These are phyloP conservation scores for Pediacus dermestoides DNA, from an alignment of 2,888 invertebrate genomes.

Conservation along the genomic window DNA sequence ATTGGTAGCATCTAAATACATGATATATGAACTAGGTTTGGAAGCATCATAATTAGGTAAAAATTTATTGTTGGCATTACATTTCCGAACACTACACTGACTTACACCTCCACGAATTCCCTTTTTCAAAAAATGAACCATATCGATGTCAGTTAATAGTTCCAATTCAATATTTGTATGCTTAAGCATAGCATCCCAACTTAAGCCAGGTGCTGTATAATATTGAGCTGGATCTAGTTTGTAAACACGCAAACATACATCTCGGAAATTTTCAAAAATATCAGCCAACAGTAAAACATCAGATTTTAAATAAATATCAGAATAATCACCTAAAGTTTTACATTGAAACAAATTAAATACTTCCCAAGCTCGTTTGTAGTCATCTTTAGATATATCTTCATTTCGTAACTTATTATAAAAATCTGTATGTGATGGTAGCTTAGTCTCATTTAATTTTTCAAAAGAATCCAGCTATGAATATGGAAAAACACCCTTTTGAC, in stretches of 20 bases:
- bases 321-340: too few species aligned
- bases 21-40: slow-evolving; percentile 28
- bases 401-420: slow-evolving; percentile 6
- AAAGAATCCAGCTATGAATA: slow-evolving; percentile 5
- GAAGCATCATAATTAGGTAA: too few species aligned
- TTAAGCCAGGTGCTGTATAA: slow-evolving; percentile 37
- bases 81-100: slow-evolving; percentile 34
- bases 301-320: slow-evolving; percentile 23
- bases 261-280: slow-evolving; percentile 23
- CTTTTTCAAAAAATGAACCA: slow-evolving; percentile 35
- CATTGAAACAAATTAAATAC: too few species aligned
- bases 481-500: too few species aligned
- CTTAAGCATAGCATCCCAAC: slow-evolving; percentile 37
- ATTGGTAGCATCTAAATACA: slow-evolving; percentile 39
- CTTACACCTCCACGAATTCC: slow-evolving; percentile 38
- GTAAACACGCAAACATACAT: slow-evolving; percentile 15
- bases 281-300: slow-evolving; percentile 19
- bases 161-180: slow-evolving; percentile 34
- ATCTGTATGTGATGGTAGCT: too few species aligned
- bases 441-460: slow-evolving; percentile 4
- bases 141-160: slow-evolving; percentile 40
- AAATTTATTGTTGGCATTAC: slow-evolving; percentile 42
- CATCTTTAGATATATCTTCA: too few species aligned
- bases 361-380: too few species aligned
- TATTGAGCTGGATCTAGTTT: slow-evolving; percentile 38